phyloP scores from a whole-genome alignment of 2,113 vertebrate genomes.

The Tychaedon coryphoeus region DNA sequence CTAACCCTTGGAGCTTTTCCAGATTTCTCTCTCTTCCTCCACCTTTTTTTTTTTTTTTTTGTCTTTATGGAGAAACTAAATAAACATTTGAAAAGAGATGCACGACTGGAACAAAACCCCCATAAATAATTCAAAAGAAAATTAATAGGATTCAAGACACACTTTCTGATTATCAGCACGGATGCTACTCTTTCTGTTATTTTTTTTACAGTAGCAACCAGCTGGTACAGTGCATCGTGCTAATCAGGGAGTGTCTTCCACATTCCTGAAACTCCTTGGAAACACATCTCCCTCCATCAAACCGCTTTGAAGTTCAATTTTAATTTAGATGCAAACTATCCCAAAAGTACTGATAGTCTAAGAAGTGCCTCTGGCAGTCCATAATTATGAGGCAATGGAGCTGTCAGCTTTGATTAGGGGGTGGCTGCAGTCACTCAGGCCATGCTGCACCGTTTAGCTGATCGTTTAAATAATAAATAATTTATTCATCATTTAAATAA shows the following conservation, averaged over 20 bases:
- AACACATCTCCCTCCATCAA: conserved; percentile 47
- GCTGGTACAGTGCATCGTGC: conserved; percentile 11
- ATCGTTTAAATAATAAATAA: background rate
- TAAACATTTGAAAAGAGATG: conserved; percentile 47
- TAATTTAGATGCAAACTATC: conserved; percentile 71
- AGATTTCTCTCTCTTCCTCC: conserved; percentile 3
- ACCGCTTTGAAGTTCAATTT: conserved; percentile 71
- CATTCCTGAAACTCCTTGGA: conserved; percentile 44
- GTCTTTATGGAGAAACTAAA: conserved; percentile 34
- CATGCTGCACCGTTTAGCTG: background rate
- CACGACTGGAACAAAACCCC: background rate
- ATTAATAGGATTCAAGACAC: conserved; percentile 28
- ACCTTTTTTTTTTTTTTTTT: background rate
- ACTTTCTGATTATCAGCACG: conserved; percentile 21
- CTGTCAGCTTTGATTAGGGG: conserved; percentile 46
- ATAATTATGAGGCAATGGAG: conserved; percentile 44
- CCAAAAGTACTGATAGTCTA: conserved; percentile 30
- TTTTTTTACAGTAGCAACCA: conserved; percentile 28
- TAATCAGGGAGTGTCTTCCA: conserved; percentile 55
- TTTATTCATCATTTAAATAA: background rate
- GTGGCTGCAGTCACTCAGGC: background rate
- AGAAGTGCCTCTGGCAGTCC: conserved; percentile 39
- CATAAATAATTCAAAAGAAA: conserved; percentile 65
- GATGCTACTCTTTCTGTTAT: background rate
- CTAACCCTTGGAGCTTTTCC: background rate